Evolutionary conservation across 2,888 invertebrate species (phyloP).

Genomic region (Abscondita cerata): DNA sequence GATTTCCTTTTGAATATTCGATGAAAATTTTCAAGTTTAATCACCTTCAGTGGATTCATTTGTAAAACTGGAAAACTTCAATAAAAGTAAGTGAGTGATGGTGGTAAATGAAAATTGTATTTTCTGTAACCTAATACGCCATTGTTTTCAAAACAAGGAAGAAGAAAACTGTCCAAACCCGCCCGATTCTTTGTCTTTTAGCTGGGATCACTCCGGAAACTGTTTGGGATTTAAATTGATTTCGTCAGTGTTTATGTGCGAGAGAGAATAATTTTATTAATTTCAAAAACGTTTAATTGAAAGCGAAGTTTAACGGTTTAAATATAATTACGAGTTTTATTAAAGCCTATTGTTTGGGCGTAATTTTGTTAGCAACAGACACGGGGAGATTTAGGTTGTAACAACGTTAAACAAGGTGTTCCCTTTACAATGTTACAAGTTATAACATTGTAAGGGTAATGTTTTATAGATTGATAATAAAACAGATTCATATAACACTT

Average conservation of each 20-base stretch:
- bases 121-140: no score
- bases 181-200: no score
- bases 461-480: slow-evolving; percentile 32
- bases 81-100: slow-evolving; percentile 18
- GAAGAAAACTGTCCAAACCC: no score
- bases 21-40: slow-evolving; percentile 41
- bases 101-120: not conserved
- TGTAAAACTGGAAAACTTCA: slow-evolving; percentile 29
- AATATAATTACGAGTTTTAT: slow-evolving; percentile 24
- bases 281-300: slow-evolving; percentile 17
- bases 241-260: slow-evolving; percentile 11
- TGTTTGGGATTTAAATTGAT: not conserved
- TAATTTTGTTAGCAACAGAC: slow-evolving; percentile 20
- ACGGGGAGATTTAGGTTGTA: slow-evolving; percentile 4
- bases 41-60: slow-evolving; percentile 40
- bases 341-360: slow-evolving; percentile 20
- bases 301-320: slow-evolving; percentile 20
- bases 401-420: slow-evolving; percentile 9
- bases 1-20: slow-evolving; percentile 42
- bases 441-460: slow-evolving; percentile 24
- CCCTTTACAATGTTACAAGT: slow-evolving; percentile 24
- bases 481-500: slow-evolving; percentile 29
- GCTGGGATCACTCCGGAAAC: not conserved
- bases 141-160: no score
- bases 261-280: slow-evolving; percentile 23